Evolutionary conservation across 2,888 invertebrate species (phyloP).

Genomic region (Seladonia tumulorum): DNA sequence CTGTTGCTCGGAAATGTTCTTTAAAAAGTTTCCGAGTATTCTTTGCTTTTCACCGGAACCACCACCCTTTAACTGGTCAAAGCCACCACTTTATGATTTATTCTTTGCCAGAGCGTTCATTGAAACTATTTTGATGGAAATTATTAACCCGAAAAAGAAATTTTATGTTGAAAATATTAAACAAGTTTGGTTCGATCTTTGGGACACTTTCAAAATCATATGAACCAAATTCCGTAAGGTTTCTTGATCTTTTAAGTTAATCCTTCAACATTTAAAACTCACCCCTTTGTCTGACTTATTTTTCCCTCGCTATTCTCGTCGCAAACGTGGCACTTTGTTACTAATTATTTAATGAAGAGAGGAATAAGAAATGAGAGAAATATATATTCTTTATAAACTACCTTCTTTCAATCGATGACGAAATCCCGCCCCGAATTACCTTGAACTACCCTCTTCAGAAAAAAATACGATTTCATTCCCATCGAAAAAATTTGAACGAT

Average conservation of each 20-base stretch:
- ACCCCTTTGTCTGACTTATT: not conserved
- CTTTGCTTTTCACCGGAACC: not conserved
- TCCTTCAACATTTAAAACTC: not conserved
- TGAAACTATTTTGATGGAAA: not conserved
- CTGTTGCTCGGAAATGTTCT: not conserved
- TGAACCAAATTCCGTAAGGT: not conserved
- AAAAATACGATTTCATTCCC: too few relatives aligned
- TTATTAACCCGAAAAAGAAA: not conserved
- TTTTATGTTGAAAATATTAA: not conserved
- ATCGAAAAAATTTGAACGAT: not conserved
- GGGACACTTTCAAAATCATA: not conserved
- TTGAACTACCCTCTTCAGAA: too few relatives aligned
- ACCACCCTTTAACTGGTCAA: too few relatives aligned
- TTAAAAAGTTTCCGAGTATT: not conserved
- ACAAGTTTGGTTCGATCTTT: not conserved
- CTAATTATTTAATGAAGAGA: too few relatives aligned
- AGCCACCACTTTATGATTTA: not conserved
- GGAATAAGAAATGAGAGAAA: too few relatives aligned
- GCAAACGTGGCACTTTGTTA: too few relatives aligned
- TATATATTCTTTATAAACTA: not conserved
- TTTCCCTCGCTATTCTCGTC: not conserved
- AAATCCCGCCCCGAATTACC: too few relatives aligned
- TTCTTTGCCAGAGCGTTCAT: not conserved
- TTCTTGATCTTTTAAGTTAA: not conserved
- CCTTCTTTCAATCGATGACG: not conserved